Evolutionary conservation across 2,888 invertebrate species (phyloP).

Genomic region (Diaperis boleti): DNA sequence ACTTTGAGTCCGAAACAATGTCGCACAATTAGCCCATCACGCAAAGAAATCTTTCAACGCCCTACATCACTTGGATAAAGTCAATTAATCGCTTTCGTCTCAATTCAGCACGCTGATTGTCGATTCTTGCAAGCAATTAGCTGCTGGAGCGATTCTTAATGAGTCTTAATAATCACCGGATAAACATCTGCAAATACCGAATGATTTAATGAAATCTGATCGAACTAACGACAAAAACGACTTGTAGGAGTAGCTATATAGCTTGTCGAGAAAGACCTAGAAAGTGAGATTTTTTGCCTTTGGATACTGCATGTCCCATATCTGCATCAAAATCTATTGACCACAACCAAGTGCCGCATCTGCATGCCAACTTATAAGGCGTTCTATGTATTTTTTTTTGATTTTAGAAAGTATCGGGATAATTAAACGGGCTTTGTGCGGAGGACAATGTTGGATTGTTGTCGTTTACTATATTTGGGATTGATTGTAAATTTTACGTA

Average conservation of each 20-base stretch:
- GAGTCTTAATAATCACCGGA: slow-evolving; percentile 40
- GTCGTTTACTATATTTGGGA: slow-evolving; percentile 55
- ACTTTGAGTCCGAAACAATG: slow-evolving; percentile 13
- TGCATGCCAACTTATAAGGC: slow-evolving; percentile 28
- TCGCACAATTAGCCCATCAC: slow-evolving; percentile 4
- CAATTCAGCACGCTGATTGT: slow-evolving; percentile 24
- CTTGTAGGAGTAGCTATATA: slow-evolving; percentile 29
- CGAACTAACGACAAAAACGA: slow-evolving; percentile 23
- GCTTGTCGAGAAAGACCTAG: slow-evolving; percentile 21
- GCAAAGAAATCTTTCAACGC: neutral
- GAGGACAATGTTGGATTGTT: slow-evolving; percentile 49
- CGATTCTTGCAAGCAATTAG: slow-evolving; percentile 38
- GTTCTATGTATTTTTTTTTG: slow-evolving; percentile 4
- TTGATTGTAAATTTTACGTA: slow-evolving; percentile 49
- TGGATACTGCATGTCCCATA: slow-evolving; percentile 19
- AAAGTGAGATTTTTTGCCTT: slow-evolving; percentile 28
- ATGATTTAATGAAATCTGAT: slow-evolving; percentile 42
- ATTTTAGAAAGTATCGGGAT: slow-evolving; percentile 57
- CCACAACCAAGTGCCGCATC: slow-evolving; percentile 23
- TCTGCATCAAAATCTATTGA: slow-evolving; percentile 30
- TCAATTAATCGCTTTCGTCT: slow-evolving; percentile 32
- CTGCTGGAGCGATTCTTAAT: slow-evolving; percentile 38
- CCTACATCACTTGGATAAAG: slow-evolving; percentile 1
- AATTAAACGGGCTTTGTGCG: slow-evolving; percentile 58
- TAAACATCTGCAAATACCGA: slow-evolving; percentile 38